Conservation (phyloP, 2,113 vertebrate species). For the Plecotus auritus region DNA sequence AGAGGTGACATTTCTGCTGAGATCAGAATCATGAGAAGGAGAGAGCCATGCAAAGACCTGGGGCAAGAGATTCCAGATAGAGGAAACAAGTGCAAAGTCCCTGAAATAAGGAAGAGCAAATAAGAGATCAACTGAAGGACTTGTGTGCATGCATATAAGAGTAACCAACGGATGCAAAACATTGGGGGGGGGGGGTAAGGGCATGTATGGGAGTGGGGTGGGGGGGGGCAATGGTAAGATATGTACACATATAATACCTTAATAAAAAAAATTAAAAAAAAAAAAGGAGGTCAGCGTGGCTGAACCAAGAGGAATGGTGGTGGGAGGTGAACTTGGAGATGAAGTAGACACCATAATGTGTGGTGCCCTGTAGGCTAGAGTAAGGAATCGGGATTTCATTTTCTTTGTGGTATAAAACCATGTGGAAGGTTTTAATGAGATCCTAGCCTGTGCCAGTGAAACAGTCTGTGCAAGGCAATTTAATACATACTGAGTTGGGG, state of each 20-base stretch:
- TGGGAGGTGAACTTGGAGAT: neutral
- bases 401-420: neutral
- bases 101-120: neutral
- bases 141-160: too few species aligned
- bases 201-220: too few species aligned
- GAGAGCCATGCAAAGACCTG: neutral
- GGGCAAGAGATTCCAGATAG: neutral
- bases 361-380: neutral
- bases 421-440: neutral
- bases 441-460: neutral
- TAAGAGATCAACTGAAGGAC: too few species aligned
- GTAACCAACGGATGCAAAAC: too few species aligned
- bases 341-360: neutral
- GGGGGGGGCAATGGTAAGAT: too few species aligned
- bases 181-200: too few species aligned
- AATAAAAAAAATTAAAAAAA: too few species aligned
- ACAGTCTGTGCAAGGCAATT: neutral
- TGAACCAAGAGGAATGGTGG: neutral
- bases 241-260: too few species aligned
- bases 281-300: neutral
- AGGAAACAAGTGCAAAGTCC: neutral
- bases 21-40: neutral
- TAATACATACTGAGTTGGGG: neutral
- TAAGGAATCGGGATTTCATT: neutral
- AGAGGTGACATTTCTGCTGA: neutral